Evolutionary conservation across 2,797 vertebrate species (phyloP), one percentile per base, ranked within the genome.

Genomic region (Xenentodon cancila): DNA sequence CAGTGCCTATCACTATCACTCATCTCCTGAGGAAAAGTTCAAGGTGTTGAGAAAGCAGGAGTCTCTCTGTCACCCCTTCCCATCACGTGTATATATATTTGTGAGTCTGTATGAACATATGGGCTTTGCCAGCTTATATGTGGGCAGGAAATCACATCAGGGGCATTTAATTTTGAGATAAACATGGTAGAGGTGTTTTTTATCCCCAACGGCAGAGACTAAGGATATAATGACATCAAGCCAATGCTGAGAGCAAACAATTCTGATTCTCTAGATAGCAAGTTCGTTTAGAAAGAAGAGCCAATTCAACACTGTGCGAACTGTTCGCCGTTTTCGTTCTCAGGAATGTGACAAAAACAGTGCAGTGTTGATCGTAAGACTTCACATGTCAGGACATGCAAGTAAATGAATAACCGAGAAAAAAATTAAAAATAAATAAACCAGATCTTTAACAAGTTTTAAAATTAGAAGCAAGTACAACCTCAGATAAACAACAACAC

Each of bases 21-120:
- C 70, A 80, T 84, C 76, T 87, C 68, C 71, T 3, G 62, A 68
- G 64, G 69, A 86, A 72, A 72, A 75, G 69, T 82, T 72, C 64
- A 74, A 21, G 21, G 64, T 54, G 63, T 72, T 52, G 54, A 62
- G 64, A 71, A 56, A 60, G 59, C 44, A 59, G 71, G 62, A 84
- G 75, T 64, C 73, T 73, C 71, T 73, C 69, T 79, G 25, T 43
- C 54, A 51, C 54, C 47, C 44, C 34, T 47, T 37, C 46, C 58
- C 58, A 21, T 20, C 50, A 19, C 44, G 44, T 61, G 8, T 52
- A 5, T 52, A 5, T 47, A n/a, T 47, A n/a, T 17, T n/a, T 51
- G 22, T 49, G 30, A 42, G 19, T 45, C 9, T 20, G 11, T 73
- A 43, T 67, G n/a, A 37, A 25, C 15, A 19, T 46, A 46, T 5